Evolutionary conservation across 2,113 vertebrate species (phyloP), one percentile per base, ranked within the genome.

Genomic region (Cairina moschata): DNA sequence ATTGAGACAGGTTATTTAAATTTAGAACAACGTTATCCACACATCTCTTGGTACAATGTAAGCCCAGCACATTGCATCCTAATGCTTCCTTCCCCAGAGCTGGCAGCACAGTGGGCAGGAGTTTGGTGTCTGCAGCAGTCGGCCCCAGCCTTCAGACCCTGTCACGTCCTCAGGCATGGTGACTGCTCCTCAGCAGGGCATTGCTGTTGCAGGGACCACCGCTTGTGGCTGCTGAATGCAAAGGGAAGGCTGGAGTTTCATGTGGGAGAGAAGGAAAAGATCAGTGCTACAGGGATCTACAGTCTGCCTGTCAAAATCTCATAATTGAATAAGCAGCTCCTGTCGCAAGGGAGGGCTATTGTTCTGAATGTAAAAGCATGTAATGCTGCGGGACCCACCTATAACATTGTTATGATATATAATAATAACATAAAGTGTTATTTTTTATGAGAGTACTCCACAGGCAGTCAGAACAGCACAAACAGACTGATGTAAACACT

Each of bases 281-380:
- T 21, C 46, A 46, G 17, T 44, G 83, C 58, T 68, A 38, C 50
- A 56, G 25, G 36, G 4, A 42, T 46, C 15, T 26, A 11, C 4
- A 17, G 62, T 40, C 18, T 29, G 59, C 36, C 3, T 8, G 22
- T 23, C 56, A 38, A 8, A 13, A 13, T 13, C 8, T 66, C 59
- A 65, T 66, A 32, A 4, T 59, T 83, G 50, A 75, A 18, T 17
- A 54, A 79, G 16, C 42, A 32, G 28, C 28, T 81, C 36, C 65
- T 82, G 76, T 91, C 91, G 81, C 94, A 84, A 58, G 80, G 48
- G 92, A 65, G 88, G 73, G 83, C 94, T 91, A 4, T 32, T 8
- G 66, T 8, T 56, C 92, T 65, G 52, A 31, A 8, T 9, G 36
- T 60, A 40, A 58, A 29, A 12, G 11, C 26, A 7, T 13, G 15